A percentile compares a stretch with the other conserved stretches of the same genome.
Evolutionary conservation across 2,113 vertebrate genomes (phyloP).

Genomic region (Bolborhynchus lineola): DNA sequence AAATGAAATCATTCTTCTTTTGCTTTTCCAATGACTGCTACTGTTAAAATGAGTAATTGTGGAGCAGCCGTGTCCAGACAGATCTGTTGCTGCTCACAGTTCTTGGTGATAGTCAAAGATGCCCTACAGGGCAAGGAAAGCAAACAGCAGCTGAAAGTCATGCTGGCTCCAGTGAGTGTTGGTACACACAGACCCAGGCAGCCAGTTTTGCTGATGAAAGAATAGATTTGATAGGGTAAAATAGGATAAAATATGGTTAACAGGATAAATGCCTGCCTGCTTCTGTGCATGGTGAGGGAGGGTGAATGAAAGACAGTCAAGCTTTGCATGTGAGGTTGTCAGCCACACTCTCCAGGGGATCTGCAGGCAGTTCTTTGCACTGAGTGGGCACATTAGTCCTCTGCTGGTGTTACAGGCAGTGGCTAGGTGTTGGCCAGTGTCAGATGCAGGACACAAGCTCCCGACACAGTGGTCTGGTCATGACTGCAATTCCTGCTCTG

Average conservation of each 20-base stretch:
- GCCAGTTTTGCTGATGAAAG: neutral
- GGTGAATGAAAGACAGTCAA: too few species aligned
- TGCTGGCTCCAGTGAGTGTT: neutral
- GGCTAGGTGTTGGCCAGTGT: neutral
- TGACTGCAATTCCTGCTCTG: neutral
- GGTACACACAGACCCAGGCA: neutral
- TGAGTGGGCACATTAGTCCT: fast-evolving
- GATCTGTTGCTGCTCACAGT: neutral
- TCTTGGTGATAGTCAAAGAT: neutral
- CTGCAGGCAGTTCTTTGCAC: neutral
- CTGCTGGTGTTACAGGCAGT: neutral
- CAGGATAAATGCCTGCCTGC: neutral
- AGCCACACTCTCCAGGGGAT: neutral
- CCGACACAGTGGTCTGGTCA: neutral
- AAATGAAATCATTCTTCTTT: constrained; percentile 62
- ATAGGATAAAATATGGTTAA: neutral
- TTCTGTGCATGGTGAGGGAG: fast-evolving
- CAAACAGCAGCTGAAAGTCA: neutral
- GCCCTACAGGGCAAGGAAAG: neutral
- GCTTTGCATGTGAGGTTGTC: fast-evolving
- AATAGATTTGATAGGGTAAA: neutral
- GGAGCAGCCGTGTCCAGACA: constrained; percentile 8
- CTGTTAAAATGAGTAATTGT: constrained; percentile 58
- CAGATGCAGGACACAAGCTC: neutral
- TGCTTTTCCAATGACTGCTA: constrained; percentile 21